phyloP scores from a whole-genome alignment of 2,888 invertebrate species.

The Apoda limacodes region DNA sequence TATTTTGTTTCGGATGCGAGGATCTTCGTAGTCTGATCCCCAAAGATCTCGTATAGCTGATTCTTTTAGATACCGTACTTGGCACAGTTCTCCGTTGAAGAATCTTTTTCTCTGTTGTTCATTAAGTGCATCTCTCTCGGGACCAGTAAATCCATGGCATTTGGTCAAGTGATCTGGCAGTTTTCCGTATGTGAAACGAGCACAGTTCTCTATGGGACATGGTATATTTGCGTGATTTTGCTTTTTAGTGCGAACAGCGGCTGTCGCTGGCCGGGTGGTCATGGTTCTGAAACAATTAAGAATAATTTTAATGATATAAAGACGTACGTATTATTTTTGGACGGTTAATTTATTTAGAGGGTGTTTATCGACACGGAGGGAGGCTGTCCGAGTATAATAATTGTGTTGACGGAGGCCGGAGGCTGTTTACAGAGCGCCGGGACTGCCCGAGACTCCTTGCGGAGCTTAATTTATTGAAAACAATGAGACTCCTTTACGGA shows the following conservation, averaged over 20 bases:
- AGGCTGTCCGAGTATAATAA: slow-evolving; percentile 68
- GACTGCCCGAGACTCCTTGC: too few species aligned
- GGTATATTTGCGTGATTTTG: slow-evolving; percentile 67
- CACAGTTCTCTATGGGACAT: slow-evolving; percentile 65
- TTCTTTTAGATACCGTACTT: slow-evolving; percentile 62
- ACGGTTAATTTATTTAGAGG: slow-evolving; percentile 58
- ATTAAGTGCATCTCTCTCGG: slow-evolving; percentile 59
- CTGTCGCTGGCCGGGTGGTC: slow-evolving; percentile 37
- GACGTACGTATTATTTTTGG: slow-evolving; percentile 1
- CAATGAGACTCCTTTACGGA: slow-evolving; percentile 37
- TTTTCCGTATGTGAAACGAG: slow-evolving; percentile 63
- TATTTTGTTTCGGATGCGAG: slow-evolving; percentile 56
- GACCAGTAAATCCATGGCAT: slow-evolving; percentile 59
- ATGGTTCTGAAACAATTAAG: too few species aligned
- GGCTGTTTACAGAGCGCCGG: slow-evolving; percentile 51
- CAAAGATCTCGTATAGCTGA: slow-evolving; percentile 64
- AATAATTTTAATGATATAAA: slow-evolving; percentile 20
- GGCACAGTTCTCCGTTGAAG: slow-evolving; percentile 66
- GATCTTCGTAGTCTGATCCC: slow-evolving; percentile 62
- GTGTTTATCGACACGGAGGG: slow-evolving; percentile 58
- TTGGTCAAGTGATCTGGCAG: slow-evolving; percentile 64
- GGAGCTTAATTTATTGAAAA: slow-evolving; percentile 66
- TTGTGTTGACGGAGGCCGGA: slow-evolving; percentile 61
- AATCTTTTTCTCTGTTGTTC: slow-evolving; percentile 64
- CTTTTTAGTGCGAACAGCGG: slow-evolving; percentile 54